Percentiles rank a stretch among this genome's conserved stretches.
phyloP scores from a whole-genome alignment of 2,888 invertebrate species.

The Tipula helvola region DNA sequence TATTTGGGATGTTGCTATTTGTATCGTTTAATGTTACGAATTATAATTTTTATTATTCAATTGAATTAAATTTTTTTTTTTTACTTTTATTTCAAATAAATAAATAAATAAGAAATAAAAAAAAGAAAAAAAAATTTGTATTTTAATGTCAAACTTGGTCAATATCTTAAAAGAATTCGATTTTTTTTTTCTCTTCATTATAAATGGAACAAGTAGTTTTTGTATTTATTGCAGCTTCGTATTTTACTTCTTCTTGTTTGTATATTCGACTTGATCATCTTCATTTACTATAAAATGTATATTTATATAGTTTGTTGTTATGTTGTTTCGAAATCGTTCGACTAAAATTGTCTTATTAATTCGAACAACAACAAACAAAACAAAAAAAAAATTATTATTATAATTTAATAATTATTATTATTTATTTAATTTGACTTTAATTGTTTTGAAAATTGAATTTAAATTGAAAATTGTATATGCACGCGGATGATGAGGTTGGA shows the following conservation, averaged over 20 bases:
- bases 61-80: background rate
- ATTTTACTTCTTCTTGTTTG: background rate
- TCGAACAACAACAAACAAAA: background rate
- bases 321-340: background rate
- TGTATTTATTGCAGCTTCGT: background rate
- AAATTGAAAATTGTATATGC: background rate
- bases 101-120: background rate
- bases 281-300: background rate
- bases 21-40: conserved; percentile 4
- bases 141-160: conserved; percentile 4
- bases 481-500: background rate
- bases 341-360: background rate
- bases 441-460: background rate
- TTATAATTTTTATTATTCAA: conserved; percentile 4
- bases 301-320: background rate
- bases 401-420: conserved; percentile 4
- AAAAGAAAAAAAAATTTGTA: background rate
- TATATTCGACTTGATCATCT: background rate
- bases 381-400: background rate
- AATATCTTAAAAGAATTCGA: background rate
- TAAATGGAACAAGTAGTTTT: conserved; percentile 4
- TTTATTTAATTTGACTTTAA: conserved; percentile 4
- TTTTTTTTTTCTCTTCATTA: background rate
- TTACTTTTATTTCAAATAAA: background rate
- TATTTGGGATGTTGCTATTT: conserved; percentile 4